These are phyloP conservation scores for Atlantisia rogersi DNA, from an alignment of 2,113 vertebrate species.

Conservation along the genomic window DNA sequence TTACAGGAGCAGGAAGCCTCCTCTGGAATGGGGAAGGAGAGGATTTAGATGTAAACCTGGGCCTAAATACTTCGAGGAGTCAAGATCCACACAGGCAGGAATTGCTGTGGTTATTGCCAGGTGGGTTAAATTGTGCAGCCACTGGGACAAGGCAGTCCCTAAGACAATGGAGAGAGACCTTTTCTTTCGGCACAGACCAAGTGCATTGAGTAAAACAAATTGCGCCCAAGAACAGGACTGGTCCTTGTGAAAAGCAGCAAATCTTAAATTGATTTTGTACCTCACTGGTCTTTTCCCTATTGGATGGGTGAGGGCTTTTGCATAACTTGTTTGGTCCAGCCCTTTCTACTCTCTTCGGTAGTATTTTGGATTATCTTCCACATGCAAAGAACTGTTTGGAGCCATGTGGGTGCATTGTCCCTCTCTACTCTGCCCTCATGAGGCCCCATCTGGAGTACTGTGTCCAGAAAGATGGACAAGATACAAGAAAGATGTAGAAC, in stretches of 20 bases:
- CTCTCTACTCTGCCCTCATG: too few species aligned
- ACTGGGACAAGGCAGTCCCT: not conserved
- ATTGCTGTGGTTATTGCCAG: not conserved
- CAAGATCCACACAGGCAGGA: not conserved
- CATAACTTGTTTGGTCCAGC: not conserved
- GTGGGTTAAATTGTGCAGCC: not conserved
- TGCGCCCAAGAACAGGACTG: not conserved
- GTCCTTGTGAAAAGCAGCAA: not conserved
- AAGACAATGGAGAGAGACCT: not conserved
- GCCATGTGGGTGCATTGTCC: too few species aligned
- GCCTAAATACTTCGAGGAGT: not conserved
- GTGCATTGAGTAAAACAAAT: not conserved
- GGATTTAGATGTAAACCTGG: not conserved
- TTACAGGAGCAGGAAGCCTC: not conserved
- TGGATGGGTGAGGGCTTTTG: not conserved
- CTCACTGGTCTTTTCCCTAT: not conserved
- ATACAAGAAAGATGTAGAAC: too few species aligned
- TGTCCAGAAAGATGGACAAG: too few species aligned
- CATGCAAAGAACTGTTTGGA: not conserved
- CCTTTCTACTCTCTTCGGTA: not conserved
- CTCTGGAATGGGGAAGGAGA: not conserved
- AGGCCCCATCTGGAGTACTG: too few species aligned
- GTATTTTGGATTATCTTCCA: not conserved
- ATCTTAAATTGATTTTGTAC: not conserved
- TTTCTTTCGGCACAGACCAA: not conserved